These are phyloP conservation scores for Tamandua tetradactyla DNA, from an alignment of 2,797 vertebrate genomes.

Conservation along the genomic window DNA sequence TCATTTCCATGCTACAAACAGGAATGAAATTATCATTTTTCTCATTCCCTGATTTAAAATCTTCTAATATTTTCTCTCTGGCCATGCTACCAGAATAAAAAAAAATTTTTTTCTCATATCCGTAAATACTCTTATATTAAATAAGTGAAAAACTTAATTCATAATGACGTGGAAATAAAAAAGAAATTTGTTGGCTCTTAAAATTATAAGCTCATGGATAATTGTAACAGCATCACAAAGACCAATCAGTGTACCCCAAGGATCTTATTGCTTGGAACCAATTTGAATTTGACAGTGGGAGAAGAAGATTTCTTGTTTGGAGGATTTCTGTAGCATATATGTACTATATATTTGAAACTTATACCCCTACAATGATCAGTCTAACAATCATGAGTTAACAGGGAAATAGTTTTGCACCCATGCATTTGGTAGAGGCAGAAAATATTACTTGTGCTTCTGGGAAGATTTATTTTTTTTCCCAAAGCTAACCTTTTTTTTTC, in stretches of 20 bases:
- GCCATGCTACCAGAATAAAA: neutral
- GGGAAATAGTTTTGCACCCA: neutral
- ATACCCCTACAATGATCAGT: neutral
- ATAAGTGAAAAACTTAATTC: neutral
- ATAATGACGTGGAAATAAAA: neutral
- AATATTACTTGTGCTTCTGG: neutral
- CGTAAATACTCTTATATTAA: neutral
- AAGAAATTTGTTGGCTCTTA: neutral
- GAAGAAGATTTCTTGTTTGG: neutral
- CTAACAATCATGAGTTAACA: neutral
- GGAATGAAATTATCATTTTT: neutral
- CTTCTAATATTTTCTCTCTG: neutral
- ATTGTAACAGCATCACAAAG: neutral
- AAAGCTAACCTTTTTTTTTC: neutral
- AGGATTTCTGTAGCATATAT: neutral
- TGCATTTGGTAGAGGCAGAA: neutral
- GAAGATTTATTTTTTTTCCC: no score
- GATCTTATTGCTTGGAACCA: neutral
- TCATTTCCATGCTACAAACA: neutral
- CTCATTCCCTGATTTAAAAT: neutral
- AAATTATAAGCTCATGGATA: neutral
- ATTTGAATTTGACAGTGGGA: neutral
- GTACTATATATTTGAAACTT: neutral
- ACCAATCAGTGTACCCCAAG: neutral
- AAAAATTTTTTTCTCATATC: neutral